Percentiles rank a stretch among this genome's conserved stretches.
phyloP scores from a whole-genome alignment of 23 tunicate genomes.

The Trididemnum nubilum region DNA sequence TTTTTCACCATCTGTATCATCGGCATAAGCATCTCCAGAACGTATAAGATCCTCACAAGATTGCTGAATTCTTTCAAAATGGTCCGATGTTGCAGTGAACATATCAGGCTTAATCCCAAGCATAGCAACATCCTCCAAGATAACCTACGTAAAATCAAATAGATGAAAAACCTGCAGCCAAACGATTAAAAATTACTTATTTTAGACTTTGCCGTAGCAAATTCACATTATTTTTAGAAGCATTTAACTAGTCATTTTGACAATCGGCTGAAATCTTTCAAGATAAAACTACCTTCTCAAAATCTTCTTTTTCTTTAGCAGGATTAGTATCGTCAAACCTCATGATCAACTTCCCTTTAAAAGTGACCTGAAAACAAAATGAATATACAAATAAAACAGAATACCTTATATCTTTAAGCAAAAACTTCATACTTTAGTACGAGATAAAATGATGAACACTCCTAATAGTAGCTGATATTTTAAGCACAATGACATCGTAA shows the following conservation, averaged over 20 bases:
- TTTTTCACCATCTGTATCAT: slow-evolving; percentile 78
- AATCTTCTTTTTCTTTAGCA: slow-evolving; percentile 98
- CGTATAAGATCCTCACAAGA: slow-evolving; percentile 72
- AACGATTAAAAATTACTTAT: not conserved
- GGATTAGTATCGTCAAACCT: slow-evolving; percentile 99
- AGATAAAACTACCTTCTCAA: slow-evolving; percentile 94
- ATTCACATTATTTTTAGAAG: too few relatives aligned
- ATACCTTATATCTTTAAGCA: too few relatives aligned
- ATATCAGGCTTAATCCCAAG: slow-evolving; percentile 87
- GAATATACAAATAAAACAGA: too few relatives aligned
- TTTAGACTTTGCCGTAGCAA: not conserved
- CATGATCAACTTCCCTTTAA: slow-evolving; percentile 95
- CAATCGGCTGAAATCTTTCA: too few relatives aligned
- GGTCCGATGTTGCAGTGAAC: slow-evolving; percentile 92
- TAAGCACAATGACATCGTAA: too few relatives aligned
- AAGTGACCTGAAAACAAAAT: slow-evolving; percentile 63
- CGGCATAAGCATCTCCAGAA: slow-evolving; percentile 88
- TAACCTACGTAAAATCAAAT: slow-evolving; percentile 56
- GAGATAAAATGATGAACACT: not conserved
- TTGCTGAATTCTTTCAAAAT: slow-evolving; percentile 68
- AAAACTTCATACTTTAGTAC: not conserved
- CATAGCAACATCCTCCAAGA: slow-evolving; percentile 89
- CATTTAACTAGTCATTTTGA: too few relatives aligned
- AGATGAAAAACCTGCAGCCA: not conserved
- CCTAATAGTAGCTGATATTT: too few relatives aligned